Base-by-base conservation (phyloP, 2,797 vertebrate species). In the Allobates femoralis region DNA sequence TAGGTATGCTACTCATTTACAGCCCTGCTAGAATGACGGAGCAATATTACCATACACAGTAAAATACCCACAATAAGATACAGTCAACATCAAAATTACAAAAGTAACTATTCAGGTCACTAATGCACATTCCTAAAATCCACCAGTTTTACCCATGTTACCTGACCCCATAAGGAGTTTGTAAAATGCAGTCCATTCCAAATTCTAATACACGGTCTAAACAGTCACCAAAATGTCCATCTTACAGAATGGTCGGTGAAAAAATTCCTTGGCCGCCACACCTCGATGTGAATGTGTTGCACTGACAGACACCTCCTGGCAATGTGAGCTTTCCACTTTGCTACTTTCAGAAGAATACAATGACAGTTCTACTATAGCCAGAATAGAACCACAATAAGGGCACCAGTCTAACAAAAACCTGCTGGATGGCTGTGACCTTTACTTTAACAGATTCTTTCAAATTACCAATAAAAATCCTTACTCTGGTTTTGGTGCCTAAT, bases 271-370 rank as follows among this genome's bases (percentile, higher is more conserved):
- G 55, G 7, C 67, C 60, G 28, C 23, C 30, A 67, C 66, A 69
- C 56, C 16, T 23, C 41, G 53, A 41, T 50, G 75, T 79, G 67
- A 46, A 41, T 14, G 21, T 76, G 53, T 23, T 64, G 74, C 41
- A 50, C 23, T 26, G 26, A 32, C 50, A 12, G 41, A 56, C 16
- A 5, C 88, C 90, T 89, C 89, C 90, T 89, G 90, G 76, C 28
- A 91, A 91, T 89, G 90, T 90, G 90, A 87, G 82, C 30, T 55
- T 46, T 30, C 75, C 75, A 58, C 74, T 41, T 23, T 84, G 21
- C 28, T 18, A 83, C 46, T 21, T 55, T 3, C 28, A 32, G 14
- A 51, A 16, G 50, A 55, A 81, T 34, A 28, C 50, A 21, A n/a
- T n/a, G n/a, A 26, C 8, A 11, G 18, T 50, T 32, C 28, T 16